These are phyloP conservation scores for Grantiella picta DNA, from an alignment of 2,113 vertebrate genomes.

Conservation along the genomic window DNA sequence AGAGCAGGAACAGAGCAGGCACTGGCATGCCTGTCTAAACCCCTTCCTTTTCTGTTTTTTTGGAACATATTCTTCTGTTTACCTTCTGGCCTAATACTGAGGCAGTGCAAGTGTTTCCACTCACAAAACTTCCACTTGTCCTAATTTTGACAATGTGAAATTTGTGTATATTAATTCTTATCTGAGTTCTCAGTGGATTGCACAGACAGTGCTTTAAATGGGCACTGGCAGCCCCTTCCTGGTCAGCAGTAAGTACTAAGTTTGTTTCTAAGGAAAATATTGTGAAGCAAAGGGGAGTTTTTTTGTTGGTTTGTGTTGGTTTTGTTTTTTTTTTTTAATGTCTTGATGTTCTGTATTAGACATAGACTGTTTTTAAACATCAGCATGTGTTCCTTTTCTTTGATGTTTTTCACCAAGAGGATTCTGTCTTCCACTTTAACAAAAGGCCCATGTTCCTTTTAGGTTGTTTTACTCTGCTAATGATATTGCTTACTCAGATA, in stretches of 20 bases:
- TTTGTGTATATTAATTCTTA: neutral
- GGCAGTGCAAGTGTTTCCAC: neutral
- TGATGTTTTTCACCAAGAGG: slow-evolving; percentile 29
- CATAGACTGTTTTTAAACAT: slow-evolving; percentile 39
- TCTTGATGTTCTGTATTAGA: slow-evolving; percentile 26
- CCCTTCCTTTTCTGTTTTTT: neutral
- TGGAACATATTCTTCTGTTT: neutral
- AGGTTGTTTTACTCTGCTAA: neutral
- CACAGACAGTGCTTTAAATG: neutral
- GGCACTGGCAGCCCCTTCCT: neutral
- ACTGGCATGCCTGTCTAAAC: neutral
- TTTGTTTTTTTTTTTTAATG: neutral
- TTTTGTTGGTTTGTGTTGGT: neutral
- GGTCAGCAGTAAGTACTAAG: neutral
- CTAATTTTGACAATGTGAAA: neutral
- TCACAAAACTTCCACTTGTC: neutral
- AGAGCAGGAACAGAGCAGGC: neutral
- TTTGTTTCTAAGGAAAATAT: neutral
- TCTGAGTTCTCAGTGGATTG: neutral
- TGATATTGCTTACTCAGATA: slow-evolving; percentile 10
- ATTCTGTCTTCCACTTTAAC: slow-evolving; percentile 44
- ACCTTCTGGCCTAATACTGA: neutral
- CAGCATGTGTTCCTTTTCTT: slow-evolving; percentile 53
- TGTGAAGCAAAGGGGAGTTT: neutral
- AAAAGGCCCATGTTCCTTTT: neutral